Evolutionary conservation across 2,888 invertebrate genomes (phyloP).

Genomic region (Stictocephala bisonia): DNA sequence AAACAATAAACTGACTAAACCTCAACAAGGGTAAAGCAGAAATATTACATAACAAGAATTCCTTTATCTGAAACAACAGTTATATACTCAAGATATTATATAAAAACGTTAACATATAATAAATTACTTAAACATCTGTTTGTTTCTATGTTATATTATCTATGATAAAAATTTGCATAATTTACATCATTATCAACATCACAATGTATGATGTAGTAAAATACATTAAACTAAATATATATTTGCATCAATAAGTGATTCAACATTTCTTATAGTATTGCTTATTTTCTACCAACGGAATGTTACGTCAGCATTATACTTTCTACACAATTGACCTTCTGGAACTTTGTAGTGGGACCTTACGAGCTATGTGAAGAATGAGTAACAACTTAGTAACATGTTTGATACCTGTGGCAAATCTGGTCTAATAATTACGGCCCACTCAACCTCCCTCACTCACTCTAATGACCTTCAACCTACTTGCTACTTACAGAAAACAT

Average conservation of each 20-base stretch:
- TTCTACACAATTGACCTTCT: slow-evolving; percentile 41
- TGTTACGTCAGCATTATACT: neutral
- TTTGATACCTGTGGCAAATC: slow-evolving; percentile 29
- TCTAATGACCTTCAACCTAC: no score
- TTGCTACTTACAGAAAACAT: no score
- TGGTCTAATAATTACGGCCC: no score
- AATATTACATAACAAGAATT: slow-evolving; percentile 17
- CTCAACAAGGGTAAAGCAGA: slow-evolving; percentile 1
- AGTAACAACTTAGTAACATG: slow-evolving; percentile 15
- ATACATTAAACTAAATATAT: slow-evolving; percentile 42
- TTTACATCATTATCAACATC: slow-evolving; percentile 36
- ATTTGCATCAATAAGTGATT: slow-evolving; percentile 41
- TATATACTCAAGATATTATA: slow-evolving; percentile 31
- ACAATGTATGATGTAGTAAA: slow-evolving; percentile 36
- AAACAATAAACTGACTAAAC: slow-evolving; percentile 17
- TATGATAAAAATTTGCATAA: slow-evolving; percentile 39
- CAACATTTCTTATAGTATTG: slow-evolving; percentile 39
- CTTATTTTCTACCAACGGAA: slow-evolving; percentile 36
- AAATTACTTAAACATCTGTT: slow-evolving; percentile 33
- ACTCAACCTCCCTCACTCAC: no score
- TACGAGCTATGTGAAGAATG: slow-evolving; percentile 25
- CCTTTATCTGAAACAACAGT: slow-evolving; percentile 19
- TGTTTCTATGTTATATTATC: slow-evolving; percentile 33
- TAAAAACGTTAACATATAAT: slow-evolving; percentile 41
- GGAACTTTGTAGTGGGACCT: slow-evolving; percentile 39